Conservation (phyloP, 2,797 vertebrate genomes). For the Catostomus latipinnis region DNA sequence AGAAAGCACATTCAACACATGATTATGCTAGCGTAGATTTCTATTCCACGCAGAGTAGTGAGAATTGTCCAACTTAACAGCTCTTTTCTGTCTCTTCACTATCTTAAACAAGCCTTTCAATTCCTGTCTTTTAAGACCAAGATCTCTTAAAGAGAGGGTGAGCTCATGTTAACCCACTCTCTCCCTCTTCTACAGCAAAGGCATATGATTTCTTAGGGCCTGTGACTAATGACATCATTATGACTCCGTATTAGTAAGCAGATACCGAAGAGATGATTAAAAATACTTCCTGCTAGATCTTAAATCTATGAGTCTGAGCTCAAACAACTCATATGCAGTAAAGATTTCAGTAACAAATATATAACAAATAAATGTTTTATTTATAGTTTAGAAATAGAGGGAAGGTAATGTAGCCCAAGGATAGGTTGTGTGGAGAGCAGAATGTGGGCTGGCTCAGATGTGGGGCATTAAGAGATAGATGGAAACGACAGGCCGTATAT, state of each 20-base stretch:
- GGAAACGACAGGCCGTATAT: neutral
- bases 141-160: slow-evolving; percentile 19
- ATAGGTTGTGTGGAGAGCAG: no score
- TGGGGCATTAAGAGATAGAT: neutral
- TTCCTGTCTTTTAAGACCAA: slow-evolving; percentile 1
- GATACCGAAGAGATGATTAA: slow-evolving; percentile 6
- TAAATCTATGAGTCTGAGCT: neutral
- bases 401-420: no score
- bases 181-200: no score
- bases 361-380: no score
- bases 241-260: slow-evolving; percentile 8
- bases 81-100: no score
- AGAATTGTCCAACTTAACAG: no score
- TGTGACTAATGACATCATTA: slow-evolving; percentile 27
- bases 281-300: slow-evolving; percentile 22
- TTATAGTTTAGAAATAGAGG: no score
- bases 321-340: neutral
- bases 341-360: no score
- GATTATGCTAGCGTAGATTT: no score
- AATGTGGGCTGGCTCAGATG: no score
- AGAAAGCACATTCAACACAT: no score
- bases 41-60: no score
- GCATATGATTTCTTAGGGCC: slow-evolving; percentile 1
- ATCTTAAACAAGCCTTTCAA: neutral
- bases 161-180: neutral